A percentile compares a stretch with the other conserved stretches of the same genome.
phyloP scores from a whole-genome alignment of 53 echinoderm and acorn worm species.

The Actinopyga echinites region DNA sequence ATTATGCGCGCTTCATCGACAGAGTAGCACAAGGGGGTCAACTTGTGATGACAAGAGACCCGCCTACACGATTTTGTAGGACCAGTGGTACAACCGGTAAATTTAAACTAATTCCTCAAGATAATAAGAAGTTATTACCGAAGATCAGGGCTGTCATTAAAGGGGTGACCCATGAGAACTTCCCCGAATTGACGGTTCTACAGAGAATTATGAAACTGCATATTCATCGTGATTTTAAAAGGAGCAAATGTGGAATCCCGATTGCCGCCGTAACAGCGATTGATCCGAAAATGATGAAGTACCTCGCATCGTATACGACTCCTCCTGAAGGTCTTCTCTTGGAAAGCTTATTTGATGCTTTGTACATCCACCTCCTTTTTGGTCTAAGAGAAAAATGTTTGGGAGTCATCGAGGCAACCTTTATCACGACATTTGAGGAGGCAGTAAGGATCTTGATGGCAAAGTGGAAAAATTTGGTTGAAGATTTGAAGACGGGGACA shows the following conservation, averaged over 20 bases:
- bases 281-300: background rate
- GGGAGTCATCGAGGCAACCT: background rate
- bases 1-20: background rate
- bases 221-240: background rate
- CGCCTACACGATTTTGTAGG: background rate
- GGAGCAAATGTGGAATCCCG: conserved; percentile 4
- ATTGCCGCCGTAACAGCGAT: background rate
- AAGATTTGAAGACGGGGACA: background rate
- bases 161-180: background rate
- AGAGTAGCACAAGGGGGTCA: no score
- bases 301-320: background rate
- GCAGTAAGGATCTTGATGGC: background rate
- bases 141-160: background rate
- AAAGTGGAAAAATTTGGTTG: background rate
- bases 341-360: background rate
- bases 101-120: background rate
- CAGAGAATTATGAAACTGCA: conserved; percentile 5
- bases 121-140: background rate
- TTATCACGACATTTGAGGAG: conserved; percentile 2
- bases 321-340: background rate
- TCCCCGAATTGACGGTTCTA: background rate
- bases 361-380: background rate
- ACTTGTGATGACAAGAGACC: background rate
- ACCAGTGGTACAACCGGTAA: no score
- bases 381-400: background rate